Evolutionary conservation across 2,888 invertebrate species (phyloP).

Genomic region (Acrobasis consociella): DNA sequence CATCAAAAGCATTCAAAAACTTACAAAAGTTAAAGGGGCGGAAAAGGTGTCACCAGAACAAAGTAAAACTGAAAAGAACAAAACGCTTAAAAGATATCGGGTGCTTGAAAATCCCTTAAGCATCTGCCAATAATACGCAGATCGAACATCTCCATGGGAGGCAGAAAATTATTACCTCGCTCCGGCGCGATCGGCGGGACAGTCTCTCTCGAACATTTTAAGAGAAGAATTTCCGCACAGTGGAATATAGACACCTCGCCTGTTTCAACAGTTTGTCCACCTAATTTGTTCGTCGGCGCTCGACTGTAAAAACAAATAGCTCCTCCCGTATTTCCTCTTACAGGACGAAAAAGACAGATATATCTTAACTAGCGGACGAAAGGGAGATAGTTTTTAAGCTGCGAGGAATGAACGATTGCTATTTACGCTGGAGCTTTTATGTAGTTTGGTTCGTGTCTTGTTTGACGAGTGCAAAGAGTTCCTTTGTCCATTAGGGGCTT

Average conservation of each 20-base stretch:
- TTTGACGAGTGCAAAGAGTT: constrained; percentile 68
- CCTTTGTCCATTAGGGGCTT: constrained; percentile 70
- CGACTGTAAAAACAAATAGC: constrained; percentile 81
- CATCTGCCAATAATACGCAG: constrained; percentile 63
- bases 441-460: constrained; percentile 66
- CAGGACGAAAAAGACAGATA: constrained; percentile 67
- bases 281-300: constrained; percentile 81
- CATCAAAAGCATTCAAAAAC: not conserved
- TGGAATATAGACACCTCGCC: constrained; percentile 79
- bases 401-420: constrained; percentile 69
- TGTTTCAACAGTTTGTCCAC: constrained; percentile 81
- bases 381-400: constrained; percentile 65
- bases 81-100: constrained; percentile 45
- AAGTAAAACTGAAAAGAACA: constrained; percentile 26
- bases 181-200: constrained; percentile 66
- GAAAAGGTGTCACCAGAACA: constrained; percentile 3
- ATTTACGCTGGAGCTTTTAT: constrained; percentile 73
- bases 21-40: constrained; percentile 4
- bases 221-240: constrained; percentile 69
- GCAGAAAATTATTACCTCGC: constrained; percentile 73
- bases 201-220: constrained; percentile 63
- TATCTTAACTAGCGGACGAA: constrained; percentile 57
- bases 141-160: constrained; percentile 60
- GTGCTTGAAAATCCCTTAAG: constrained; percentile 58
- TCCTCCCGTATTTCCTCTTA: constrained; percentile 68